Conservation (phyloP, 2,797 vertebrate genomes). For the Sparidentex hasta region DNA sequence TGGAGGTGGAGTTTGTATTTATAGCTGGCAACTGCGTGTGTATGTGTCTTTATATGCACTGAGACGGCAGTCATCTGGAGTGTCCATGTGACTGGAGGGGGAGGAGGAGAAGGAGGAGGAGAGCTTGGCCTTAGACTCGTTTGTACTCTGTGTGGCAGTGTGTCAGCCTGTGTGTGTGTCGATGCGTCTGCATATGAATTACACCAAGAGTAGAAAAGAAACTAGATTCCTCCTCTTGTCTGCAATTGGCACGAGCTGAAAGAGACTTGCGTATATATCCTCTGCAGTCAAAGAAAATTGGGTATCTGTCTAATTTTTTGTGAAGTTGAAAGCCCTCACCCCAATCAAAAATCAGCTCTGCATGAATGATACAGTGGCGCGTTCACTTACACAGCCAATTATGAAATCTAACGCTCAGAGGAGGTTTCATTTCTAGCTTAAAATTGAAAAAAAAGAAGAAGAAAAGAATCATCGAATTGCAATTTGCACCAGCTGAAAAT, state of each 20-base stretch:
- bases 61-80: constrained; percentile 68
- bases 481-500: constrained; percentile 10
- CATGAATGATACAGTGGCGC: constrained; percentile 12
- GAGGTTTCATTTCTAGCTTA: constrained; percentile 12
- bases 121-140: constrained; percentile 67
- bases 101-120: constrained; percentile 19
- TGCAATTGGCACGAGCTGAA: constrained; percentile 12
- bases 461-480: neutral
- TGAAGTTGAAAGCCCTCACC: constrained; percentile 29
- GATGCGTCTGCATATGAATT: constrained; percentile 20
- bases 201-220: constrained; percentile 8
- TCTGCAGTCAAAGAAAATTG: constrained; percentile 20
- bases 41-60: constrained; percentile 31
- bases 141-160: constrained; percentile 47
- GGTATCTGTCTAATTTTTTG: constrained; percentile 15
- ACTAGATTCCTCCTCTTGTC: neutral
- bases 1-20: constrained; percentile 68
- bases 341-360: constrained; percentile 31
- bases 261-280: constrained; percentile 19
- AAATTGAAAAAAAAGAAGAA: constrained; percentile 4
- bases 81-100: constrained; percentile 62
- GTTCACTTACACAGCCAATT: constrained; percentile 9
- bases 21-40: constrained; percentile 54
- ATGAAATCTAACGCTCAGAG: constrained; percentile 11
- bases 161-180: constrained; percentile 36